Conservation (phyloP, 2,797 vertebrate genomes). For the Glossophaga mutica region DNA sequence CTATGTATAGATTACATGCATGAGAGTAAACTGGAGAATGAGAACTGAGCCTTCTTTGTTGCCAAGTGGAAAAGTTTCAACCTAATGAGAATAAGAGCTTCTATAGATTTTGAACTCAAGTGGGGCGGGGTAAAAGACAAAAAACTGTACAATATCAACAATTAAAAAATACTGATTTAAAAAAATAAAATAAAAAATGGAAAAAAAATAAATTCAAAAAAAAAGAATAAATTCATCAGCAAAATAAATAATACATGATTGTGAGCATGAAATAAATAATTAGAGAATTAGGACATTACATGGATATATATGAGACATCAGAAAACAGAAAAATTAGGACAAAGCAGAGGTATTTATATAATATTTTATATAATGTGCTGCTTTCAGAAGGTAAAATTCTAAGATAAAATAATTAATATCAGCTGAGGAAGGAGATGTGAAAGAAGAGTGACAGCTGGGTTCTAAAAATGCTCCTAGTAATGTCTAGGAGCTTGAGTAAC, state of each 20-base stretch:
- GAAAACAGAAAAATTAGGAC: not conserved
- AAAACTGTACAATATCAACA: too few species aligned
- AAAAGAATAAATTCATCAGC: not conserved
- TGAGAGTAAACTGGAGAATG: not conserved
- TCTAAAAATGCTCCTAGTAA: not conserved
- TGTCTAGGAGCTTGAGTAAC: not conserved
- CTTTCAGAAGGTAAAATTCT: constrained; percentile 25
- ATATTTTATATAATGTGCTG: not conserved
- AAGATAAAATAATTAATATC: not conserved
- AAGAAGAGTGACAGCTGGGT: not conserved
- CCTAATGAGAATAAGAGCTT: not conserved
- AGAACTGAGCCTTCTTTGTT: not conserved
- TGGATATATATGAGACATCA: not conserved
- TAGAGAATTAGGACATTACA: not conserved
- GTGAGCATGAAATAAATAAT: not conserved
- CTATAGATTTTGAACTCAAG: not conserved
- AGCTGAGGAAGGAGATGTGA: not conserved
- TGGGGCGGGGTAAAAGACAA: too few species aligned
- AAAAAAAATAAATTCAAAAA: too few species aligned
- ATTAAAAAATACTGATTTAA: too few species aligned
- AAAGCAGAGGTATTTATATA: not conserved
- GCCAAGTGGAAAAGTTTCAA: not conserved
- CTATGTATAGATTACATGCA: not conserved
- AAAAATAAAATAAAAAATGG: too few species aligned
- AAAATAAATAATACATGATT: not conserved